Percentiles rank a stretch among this genome's conserved stretches.
Conservation (phyloP, 2,797 vertebrate genomes). For the Catamblyrhynchus diadema region DNA sequence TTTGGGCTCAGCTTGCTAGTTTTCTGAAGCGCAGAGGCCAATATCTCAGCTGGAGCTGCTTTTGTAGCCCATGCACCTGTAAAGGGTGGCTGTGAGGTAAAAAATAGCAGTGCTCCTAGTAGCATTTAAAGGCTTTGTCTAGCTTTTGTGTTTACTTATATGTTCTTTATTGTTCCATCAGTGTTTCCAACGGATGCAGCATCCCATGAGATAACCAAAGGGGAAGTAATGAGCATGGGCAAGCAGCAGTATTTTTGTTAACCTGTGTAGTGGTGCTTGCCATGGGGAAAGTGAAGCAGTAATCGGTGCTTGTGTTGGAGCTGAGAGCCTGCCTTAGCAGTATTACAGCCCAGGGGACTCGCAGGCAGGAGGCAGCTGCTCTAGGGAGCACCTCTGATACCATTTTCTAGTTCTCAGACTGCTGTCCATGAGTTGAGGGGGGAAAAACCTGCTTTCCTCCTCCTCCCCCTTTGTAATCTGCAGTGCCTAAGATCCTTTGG, state of each 20-base stretch:
- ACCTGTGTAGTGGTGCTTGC: neutral
- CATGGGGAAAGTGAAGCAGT: neutral
- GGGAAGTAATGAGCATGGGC: neutral
- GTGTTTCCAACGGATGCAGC: neutral
- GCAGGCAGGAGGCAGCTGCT: neutral
- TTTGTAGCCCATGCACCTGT: neutral
- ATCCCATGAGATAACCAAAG: neutral
- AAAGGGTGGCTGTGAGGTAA: neutral
- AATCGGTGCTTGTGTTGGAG: neutral
- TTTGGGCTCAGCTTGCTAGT: neutral
- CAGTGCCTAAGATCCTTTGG: neutral
- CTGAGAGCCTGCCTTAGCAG: fast-evolving
- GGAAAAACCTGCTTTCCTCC: neutral
- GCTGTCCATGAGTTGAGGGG: neutral
- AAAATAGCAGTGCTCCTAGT: neutral
- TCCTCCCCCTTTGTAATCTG: neutral
- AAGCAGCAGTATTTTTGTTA: neutral
- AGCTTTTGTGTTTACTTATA: neutral
- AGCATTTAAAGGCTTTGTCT: neutral
- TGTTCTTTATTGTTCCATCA: neutral
- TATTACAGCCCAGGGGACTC: neutral
- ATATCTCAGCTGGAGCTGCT: neutral
- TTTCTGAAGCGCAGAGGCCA: neutral
- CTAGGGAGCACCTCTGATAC: neutral
- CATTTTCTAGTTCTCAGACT: neutral